phyloP scores from a whole-genome alignment of 2,888 invertebrate species.

The Melieria crassipennis region DNA sequence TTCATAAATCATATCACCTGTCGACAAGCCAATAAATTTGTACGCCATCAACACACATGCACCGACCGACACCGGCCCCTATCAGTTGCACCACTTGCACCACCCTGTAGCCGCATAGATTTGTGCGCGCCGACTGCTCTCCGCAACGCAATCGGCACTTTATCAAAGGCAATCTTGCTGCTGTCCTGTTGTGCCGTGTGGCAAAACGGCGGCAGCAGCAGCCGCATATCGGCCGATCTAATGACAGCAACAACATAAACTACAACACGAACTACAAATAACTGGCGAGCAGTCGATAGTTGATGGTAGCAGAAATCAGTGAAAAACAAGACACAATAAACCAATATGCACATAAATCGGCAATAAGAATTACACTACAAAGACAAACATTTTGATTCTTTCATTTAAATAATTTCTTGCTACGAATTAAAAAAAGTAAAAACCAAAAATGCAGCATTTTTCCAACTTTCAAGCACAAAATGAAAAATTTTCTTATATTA shows the following conservation, averaged over 20 bases:
- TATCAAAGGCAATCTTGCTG: conserved; percentile 36
- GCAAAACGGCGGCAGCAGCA: conserved; percentile 16
- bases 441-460: too few relatives aligned
- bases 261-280: too few relatives aligned
- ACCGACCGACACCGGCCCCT: neutral
- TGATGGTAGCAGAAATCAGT: too few relatives aligned
- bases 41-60: conserved; percentile 29
- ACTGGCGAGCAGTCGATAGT: too few relatives aligned
- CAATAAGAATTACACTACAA: too few relatives aligned
- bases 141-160: conserved; percentile 38
- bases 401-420: too few relatives aligned
- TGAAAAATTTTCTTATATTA: too few relatives aligned
- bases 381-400: too few relatives aligned
- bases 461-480: too few relatives aligned
- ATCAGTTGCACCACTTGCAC: neutral
- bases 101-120: conserved; percentile 2
- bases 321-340: too few relatives aligned
- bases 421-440: too few relatives aligned
- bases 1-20: conserved; percentile 64
- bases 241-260: conserved; percentile 22
- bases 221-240: conserved; percentile 25
- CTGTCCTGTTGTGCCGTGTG: conserved; percentile 6
- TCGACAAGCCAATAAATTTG: conserved; percentile 56
- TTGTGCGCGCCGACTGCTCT: conserved; percentile 23
- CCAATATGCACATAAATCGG: too few relatives aligned